phyloP scores from a whole-genome alignment of 2,113 vertebrate species.

The Ancistrus triradiatus region DNA sequence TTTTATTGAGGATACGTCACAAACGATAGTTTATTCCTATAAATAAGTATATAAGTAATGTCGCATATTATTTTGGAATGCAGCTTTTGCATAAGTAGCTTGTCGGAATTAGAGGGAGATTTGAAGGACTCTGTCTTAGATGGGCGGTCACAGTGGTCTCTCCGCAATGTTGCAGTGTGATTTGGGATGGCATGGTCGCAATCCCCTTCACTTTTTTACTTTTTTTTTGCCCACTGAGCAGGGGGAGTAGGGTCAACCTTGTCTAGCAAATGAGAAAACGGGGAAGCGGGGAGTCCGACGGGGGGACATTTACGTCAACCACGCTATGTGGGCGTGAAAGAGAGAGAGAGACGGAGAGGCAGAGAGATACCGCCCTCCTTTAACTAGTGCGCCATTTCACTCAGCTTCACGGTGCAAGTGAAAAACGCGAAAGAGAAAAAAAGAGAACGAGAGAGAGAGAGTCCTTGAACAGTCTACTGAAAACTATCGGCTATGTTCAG shows the following conservation, averaged over 20 bases:
- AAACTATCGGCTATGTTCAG: slow-evolving; percentile 82
- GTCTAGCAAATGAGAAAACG: slow-evolving; percentile 61
- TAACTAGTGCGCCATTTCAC: slow-evolving; percentile 79
- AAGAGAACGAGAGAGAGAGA: slow-evolving; percentile 9
- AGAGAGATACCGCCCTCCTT: slow-evolving; percentile 69
- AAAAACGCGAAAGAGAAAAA: slow-evolving; percentile 25
- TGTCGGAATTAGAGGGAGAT: too few relatives aligned
- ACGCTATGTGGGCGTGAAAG: slow-evolving; percentile 78
- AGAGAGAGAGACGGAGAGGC: slow-evolving; percentile 25
- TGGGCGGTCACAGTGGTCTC: neutral
- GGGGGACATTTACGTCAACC: slow-evolving; percentile 80
- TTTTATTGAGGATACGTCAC: too few relatives aligned
- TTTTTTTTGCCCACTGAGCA: slow-evolving; percentile 4
- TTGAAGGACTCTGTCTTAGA: neutral
- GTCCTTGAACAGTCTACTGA: slow-evolving; percentile 60
- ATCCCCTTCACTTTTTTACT: slow-evolving; percentile 21
- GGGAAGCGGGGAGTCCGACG: slow-evolving; percentile 61
- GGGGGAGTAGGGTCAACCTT: slow-evolving; percentile 39
- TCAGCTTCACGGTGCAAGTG: slow-evolving; percentile 68
- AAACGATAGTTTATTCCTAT: too few relatives aligned
- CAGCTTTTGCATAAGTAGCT: too few relatives aligned
- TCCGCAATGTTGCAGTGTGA: neutral
- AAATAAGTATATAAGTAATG: too few relatives aligned
- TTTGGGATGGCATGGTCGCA: slow-evolving; percentile 9
- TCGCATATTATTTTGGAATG: too few relatives aligned